Evolutionary conservation across 2,888 invertebrate genomes (phyloP), one percentile per base, ranked within the genome.

Genomic region (Iphiclides podalirius): DNA sequence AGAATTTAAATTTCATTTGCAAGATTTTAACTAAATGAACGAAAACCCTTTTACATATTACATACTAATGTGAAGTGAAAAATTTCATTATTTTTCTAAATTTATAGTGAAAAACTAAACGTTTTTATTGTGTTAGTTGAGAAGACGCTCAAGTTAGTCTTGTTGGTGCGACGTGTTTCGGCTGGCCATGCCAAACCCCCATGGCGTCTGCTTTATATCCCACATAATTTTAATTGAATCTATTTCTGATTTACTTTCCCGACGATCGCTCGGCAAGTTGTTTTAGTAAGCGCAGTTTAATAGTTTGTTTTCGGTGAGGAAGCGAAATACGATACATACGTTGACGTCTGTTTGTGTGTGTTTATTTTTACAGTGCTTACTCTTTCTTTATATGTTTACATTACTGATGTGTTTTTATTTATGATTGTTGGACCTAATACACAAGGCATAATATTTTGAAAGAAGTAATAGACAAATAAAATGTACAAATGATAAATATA

Each of bases 171-270:
- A 11, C 17, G 16, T 34, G 37, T 28, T 35, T 14, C 28, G 13
- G 28, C 53, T 56, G 58, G 62, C 55, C 55, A 54, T 54, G 52
- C 56, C 47, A 54, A 59, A 52, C 58, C 52, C 57, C 53, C 57
- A 52, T n/a, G 6, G 56, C 53, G 63, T 65, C 76, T 76, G 75
- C 61, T 80, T 77, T 73, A 74, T 74, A 74, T 74, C 66, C 81
- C 83, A 79, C 75, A 70, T 79, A 75, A 78, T 72, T 68, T 43
- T 53, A 65, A 76, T 79, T 75, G 64, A 60, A 63, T 74, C 79
- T 81, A 79, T 79, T 82, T 75, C 55, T 58, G 70, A 65, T 66
- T 72, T 71, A 69, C 72, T 75, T 66, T 72, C 70, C 52, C 72
- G 74, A 67, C 65, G 66, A 63, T 55, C 61, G 61, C 69, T 68